Evolutionary conservation across 1,140 invertebrate genomes (phyloP), one percentile per base, ranked within the genome.

Genomic region (Drosophila gunungcola): DNA sequence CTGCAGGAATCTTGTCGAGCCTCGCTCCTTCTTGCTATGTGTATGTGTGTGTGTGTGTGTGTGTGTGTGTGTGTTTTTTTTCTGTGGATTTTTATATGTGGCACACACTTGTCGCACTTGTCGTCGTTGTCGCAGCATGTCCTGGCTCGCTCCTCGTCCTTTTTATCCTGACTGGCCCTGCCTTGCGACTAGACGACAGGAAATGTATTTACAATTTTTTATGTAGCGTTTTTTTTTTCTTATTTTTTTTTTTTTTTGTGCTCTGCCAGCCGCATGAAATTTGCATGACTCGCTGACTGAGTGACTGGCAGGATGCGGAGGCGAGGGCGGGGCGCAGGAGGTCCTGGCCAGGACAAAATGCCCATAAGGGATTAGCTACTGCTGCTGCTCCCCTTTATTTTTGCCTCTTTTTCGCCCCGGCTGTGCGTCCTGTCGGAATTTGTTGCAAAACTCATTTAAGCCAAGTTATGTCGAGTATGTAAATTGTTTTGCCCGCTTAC

Each of bases 401-500:
- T 29, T 11, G 57, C 53, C 54, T 52, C 1, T 61, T 65, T 45
- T 25, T 21, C 42, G 16, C 32, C 29, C 29, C 29, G 29, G 36
- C 39, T 43, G 56, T 21, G 16, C 16, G 5, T 63, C 54, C 77
- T 75, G 60, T 60, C 55, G 61, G 77, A 91, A 85, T 91, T 91
- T 91, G 89, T 89, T 91, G 81, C 80, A 82, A 91, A 91, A 91
- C 89, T 91, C 89, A 84, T 91, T 91, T 91, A 91, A 91, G 84
- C 80, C 88, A 90, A 89, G 83, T 89, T 89, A 83, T 90, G 81
- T 77, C 58, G 70, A 83, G 79, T 89, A 91, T 90, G 84, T 90
- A 91, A 91, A 91, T 91, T 91, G 88, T 91, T 85, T 90, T 79
- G 75, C 60, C 56, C 48, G 51, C 55, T 61, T 25, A 54, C 52